Evolutionary conservation across 2,113 vertebrate species (phyloP).

Genomic region (Seriola rivoliana): DNA sequence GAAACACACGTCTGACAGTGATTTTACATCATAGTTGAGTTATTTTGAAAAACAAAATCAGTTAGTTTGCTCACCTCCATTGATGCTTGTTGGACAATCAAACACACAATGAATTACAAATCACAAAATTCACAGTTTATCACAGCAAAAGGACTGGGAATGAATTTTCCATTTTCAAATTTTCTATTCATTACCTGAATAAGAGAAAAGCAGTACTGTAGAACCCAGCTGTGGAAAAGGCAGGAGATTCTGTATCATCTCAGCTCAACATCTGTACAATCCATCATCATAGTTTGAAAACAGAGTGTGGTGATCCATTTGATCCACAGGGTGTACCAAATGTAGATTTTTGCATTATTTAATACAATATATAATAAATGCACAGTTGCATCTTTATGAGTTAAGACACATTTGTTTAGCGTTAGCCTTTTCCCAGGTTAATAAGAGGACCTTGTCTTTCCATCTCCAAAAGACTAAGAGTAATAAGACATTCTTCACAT

Average conservation of each 20-base stretch:
- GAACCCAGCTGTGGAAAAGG: not conserved
- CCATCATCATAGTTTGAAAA: not conserved
- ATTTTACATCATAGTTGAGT: too few species aligned
- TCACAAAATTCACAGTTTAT: too few species aligned
- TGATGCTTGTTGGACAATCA: too few species aligned
- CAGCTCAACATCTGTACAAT: not conserved
- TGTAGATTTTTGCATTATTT: too few species aligned
- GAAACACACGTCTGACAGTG: not conserved
- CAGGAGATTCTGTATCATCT: too few species aligned
- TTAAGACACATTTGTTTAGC: not conserved
- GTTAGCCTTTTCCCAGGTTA: not conserved
- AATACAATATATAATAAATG: not conserved
- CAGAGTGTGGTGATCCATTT: not conserved
- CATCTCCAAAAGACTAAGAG: not conserved
- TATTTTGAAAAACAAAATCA: too few species aligned
- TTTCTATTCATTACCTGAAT: too few species aligned
- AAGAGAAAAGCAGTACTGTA: too few species aligned
- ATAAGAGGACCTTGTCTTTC: not conserved
- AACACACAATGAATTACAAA: too few species aligned
- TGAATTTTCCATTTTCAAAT: not conserved
- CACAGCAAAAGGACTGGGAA: not conserved
- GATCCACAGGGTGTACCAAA: not conserved
- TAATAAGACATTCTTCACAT: not conserved
- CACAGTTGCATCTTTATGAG: not conserved
- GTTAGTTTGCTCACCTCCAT: too few species aligned